Evolutionary conservation across 2,113 vertebrate genomes (phyloP).

Genomic region (Alaudala cheleensis): DNA sequence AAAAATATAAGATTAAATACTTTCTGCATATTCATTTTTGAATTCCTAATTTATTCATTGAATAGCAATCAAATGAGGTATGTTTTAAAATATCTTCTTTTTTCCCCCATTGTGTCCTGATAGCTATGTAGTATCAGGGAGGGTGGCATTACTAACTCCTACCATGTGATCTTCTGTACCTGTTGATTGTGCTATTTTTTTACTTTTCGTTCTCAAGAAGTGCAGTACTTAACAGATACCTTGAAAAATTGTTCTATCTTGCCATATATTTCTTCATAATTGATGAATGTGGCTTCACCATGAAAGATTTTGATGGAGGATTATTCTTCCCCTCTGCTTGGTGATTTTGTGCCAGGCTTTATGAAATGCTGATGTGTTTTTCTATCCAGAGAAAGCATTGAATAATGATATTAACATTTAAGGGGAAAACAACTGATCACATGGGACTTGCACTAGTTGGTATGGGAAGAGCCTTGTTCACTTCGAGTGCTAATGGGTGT

Average conservation of each 20-base stretch:
- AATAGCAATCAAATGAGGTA: not conserved
- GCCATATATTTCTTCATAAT: not conserved
- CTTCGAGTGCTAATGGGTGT: constrained; percentile 30
- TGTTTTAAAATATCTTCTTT: not conserved
- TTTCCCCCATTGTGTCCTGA: not conserved
- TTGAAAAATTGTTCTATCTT: not conserved
- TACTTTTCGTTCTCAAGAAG: not conserved
- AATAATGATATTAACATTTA: not conserved
- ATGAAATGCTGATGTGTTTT: not conserved
- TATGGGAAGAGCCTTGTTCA: not conserved
- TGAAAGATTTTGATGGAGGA: not conserved
- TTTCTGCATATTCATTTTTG: not conserved
- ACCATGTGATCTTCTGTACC: not conserved
- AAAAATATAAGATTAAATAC: not conserved
- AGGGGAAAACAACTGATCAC: not conserved
- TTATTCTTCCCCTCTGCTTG: not conserved
- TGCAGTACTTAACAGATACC: not conserved
- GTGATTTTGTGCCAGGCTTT: constrained; percentile 1
- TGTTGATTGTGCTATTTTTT: not conserved
- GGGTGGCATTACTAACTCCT: not conserved
- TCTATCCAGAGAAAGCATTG: constrained; percentile 6
- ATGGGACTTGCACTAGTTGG: not conserved
- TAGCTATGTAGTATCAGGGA: not conserved
- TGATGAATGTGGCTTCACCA: not conserved
- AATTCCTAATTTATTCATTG: not conserved